These are phyloP conservation scores for Enteromius trimaculatus DNA, from an alignment of 2,797 vertebrate species.

Conservation along the genomic window DNA sequence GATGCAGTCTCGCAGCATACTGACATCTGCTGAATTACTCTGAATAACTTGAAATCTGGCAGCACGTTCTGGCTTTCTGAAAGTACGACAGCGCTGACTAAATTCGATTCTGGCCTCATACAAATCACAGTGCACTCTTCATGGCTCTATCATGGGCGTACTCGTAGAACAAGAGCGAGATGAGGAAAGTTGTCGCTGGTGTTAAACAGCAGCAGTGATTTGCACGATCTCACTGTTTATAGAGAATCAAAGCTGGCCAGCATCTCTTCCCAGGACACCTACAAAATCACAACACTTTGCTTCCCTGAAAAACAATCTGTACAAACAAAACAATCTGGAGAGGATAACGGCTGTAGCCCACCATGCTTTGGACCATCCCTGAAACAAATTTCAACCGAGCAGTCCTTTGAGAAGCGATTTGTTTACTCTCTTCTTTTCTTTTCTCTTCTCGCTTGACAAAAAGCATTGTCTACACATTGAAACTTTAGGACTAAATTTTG, in stretches of 20 bases:
- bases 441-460: conserved; percentile 18
- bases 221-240: conserved; percentile 55
- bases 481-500: conserved; percentile 2
- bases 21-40: conserved; percentile 77
- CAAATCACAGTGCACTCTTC: conserved; percentile 36
- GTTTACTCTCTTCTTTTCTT: conserved; percentile 35
- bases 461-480: neutral
- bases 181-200: conserved; percentile 59
- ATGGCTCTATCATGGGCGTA: conserved; percentile 12
- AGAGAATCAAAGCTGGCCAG: conserved; percentile 59
- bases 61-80: conserved; percentile 25
- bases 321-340: conserved; percentile 56
- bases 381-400: conserved; percentile 52
- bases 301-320: conserved; percentile 54
- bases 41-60: conserved; percentile 61
- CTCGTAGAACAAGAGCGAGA: conserved; percentile 16
- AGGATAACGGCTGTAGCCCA: conserved; percentile 52
- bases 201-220: conserved; percentile 56
- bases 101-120: conserved; percentile 49
- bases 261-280: conserved; percentile 40
- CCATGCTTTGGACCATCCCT: conserved; percentile 38
- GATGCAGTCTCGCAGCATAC: conserved; percentile 54
- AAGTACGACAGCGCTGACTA: conserved; percentile 26
- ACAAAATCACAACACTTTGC: conserved; percentile 57
- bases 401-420: conserved; percentile 38